phyloP scores from a whole-genome alignment of 2,113 vertebrate species.

The Dermatemys mawii region DNA sequence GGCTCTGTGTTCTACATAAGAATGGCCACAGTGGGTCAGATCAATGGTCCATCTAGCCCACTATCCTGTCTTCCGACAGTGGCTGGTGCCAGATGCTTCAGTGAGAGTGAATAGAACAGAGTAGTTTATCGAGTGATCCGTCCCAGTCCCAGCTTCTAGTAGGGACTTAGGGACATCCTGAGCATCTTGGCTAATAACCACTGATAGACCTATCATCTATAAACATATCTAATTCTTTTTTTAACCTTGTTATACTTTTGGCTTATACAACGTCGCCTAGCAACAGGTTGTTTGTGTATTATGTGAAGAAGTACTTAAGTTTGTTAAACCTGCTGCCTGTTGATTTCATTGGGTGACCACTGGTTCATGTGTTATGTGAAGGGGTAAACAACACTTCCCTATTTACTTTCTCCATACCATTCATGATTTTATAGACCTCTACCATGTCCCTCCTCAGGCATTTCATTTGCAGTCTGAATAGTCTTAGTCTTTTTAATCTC shows the following conservation, averaged over 20 bases:
- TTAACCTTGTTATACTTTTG: not conserved
- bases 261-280: not conserved
- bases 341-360: not conserved
- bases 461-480: not conserved
- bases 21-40: not conserved
- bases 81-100: not conserved
- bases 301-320: not conserved
- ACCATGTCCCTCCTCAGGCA: not conserved
- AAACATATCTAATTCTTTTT: not conserved
- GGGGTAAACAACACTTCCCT: not conserved
- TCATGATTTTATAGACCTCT: not conserved
- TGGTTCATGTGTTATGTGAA: not conserved
- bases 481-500: not conserved
- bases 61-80: not conserved
- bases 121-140: not conserved
- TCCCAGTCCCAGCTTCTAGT: not conserved
- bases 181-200: no score
- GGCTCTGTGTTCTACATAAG: not conserved
- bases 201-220: not conserved
- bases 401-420: not conserved
- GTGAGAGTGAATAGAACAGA: not conserved
- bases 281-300: not conserved
- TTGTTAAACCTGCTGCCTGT: not conserved
- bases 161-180: not conserved
- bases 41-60: not conserved